Percentiles rank a stretch among this genome's conserved stretches.
Evolutionary conservation across 2,797 vertebrate species (phyloP).

Genomic region (Myoxocephalus aenaeus): DNA sequence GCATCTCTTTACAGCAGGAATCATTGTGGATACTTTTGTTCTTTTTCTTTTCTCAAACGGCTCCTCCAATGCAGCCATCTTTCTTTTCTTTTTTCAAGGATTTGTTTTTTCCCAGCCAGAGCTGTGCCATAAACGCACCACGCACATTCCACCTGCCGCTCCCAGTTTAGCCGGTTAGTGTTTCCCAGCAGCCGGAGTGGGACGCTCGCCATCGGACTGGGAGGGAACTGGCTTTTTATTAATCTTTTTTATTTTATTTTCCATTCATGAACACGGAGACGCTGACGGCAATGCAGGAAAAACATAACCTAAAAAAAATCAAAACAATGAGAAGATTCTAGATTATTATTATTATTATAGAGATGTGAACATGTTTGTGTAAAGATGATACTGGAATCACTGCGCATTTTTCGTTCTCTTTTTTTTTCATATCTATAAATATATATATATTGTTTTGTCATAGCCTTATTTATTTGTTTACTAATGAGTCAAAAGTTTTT

Average conservation of each 20-base stretch:
- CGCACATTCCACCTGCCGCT: conserved; percentile 6
- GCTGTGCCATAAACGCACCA: conserved; percentile 36
- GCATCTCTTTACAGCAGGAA: conserved; percentile 9
- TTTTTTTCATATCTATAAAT: conserved; percentile 56
- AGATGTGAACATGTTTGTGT: conserved; percentile 79
- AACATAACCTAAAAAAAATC: conserved; percentile 4
- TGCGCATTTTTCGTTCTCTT: conserved; percentile 72
- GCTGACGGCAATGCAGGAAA: no score
- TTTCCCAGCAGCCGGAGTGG: no score
- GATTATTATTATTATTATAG: conserved; percentile 40
- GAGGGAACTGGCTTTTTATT: no score
- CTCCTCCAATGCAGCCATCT: conserved; percentile 8
- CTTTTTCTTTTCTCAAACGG: not conserved
- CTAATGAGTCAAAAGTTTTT: conserved; percentile 66
- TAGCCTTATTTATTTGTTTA: conserved; percentile 85
- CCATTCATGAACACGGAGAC: conserved; percentile 7
- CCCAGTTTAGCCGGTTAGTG: not conserved
- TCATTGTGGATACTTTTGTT: not conserved
- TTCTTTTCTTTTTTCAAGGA: not conserved
- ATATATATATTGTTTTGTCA: conserved; percentile 77
- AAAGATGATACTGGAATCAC: conserved; percentile 80
- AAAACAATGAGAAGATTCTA: conserved; percentile 46
- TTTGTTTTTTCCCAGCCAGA: not conserved
- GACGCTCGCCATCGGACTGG: not conserved
- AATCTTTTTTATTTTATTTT: no score